Evolutionary conservation across 2,888 invertebrate species (phyloP), one percentile per base, ranked within the genome.

Genomic region (Drosophila suboccidentalis): DNA sequence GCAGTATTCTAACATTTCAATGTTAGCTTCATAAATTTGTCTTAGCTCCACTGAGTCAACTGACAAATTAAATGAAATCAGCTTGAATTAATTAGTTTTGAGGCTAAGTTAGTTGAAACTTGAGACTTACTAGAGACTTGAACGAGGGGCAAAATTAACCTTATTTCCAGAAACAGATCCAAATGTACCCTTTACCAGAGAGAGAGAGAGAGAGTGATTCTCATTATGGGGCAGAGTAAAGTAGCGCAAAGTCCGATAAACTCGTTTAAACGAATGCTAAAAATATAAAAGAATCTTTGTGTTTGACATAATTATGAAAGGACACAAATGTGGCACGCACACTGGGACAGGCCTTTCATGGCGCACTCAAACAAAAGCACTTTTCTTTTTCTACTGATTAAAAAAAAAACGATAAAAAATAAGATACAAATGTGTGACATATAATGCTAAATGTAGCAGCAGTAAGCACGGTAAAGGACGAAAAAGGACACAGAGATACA

Each of bases 271-370:
- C 57, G 73, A 55, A n/a, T 64, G 55, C 57, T 46, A 51, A 65
- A 69, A 65, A 69, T 69, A 89, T 84, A 87, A 79, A 78, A 74
- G 78, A 86, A 85, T 85, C 78, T 80, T 88, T 90, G 90, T 89
- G 82, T 75, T 87, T 90, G 90, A 90, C 90, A 90, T 87, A 87
- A 86, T 87, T 89, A 89, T 73, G 83, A 90, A 90, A 82, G 80
- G 80, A 89, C 82, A 79, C 85, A 87, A 85, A 87, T 89, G 79
- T 79, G 82, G 54, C 82, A 77, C 60, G 49, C 69, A 76, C 76
- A 77, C 72, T 60, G 51, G 66, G 17, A 76, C 46, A 51, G 34
- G 8, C 17, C 70, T 72, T 81, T 83, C 72, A 58, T 61, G 75
- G 82, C 78, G 63, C 71, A 81, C 70, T 69, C 80, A 71, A 83